Conservation (phyloP, 2,888 invertebrate species). For the Tromatobia lineatoria region DNA sequence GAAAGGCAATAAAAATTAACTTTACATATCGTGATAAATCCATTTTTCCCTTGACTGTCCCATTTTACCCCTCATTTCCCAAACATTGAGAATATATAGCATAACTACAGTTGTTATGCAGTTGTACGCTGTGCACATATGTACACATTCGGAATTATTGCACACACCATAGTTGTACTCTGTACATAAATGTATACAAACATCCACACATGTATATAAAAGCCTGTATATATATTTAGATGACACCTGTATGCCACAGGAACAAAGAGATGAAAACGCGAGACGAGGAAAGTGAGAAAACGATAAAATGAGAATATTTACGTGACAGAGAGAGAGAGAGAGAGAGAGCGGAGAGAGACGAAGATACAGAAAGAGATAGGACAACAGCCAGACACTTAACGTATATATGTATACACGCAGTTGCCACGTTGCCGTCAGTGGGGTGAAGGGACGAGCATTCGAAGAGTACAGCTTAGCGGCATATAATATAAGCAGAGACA, state of each 20-base stretch:
- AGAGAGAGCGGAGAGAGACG: not conserved
- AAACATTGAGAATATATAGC: too few species aligned
- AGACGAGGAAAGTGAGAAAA: slow-evolving; percentile 34
- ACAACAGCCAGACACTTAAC: slow-evolving; percentile 1
- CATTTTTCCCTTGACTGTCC: too few species aligned
- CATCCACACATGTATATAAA: not conserved
- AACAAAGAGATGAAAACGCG: slow-evolving; percentile 43
- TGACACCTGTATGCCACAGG: slow-evolving; percentile 46
- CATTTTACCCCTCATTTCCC: too few species aligned
- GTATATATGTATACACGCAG: slow-evolving; percentile 30
- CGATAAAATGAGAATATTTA: slow-evolving; percentile 58
- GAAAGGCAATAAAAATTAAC: too few species aligned
- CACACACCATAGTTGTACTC: too few species aligned
- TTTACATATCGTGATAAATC: too few species aligned
- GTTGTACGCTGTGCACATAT: too few species aligned
- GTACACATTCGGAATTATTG: too few species aligned
- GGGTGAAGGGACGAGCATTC: slow-evolving; percentile 45
- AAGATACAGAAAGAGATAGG: slow-evolving; percentile 12
- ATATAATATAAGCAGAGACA: slow-evolving; percentile 26
- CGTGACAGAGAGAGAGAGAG: slow-evolving; percentile 19
- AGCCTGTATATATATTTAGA: not conserved
- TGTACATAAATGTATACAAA: too few species aligned
- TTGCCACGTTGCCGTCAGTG: slow-evolving; percentile 32
- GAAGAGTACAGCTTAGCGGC: slow-evolving; percentile 20
- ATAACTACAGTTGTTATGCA: too few species aligned